These are phyloP conservation scores for Halichoeres trimaculatus DNA, from an alignment of 2,113 vertebrate species.

Conservation along the genomic window DNA sequence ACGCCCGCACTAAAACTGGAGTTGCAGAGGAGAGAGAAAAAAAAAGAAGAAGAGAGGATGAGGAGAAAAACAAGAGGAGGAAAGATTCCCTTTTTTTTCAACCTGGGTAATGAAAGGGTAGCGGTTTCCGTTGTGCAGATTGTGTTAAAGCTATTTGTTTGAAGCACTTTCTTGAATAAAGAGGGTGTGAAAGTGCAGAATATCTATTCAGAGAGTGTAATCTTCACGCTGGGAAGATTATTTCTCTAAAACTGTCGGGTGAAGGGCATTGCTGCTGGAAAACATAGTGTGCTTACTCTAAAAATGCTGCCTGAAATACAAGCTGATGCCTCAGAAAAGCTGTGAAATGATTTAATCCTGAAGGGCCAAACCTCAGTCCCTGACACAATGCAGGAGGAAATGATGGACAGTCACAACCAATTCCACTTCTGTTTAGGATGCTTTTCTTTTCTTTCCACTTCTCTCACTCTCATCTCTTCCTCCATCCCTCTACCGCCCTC, in stretches of 20 bases:
- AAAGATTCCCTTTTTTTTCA: conserved; percentile 33
- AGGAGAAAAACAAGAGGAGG: conserved; percentile 37
- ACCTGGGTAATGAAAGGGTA: conserved; percentile 49
- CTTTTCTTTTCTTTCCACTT: conserved; percentile 25
- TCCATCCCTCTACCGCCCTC: conserved; percentile 15
- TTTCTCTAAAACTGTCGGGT: conserved; percentile 50
- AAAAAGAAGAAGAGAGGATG: conserved; percentile 3
- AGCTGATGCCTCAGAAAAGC: not conserved
- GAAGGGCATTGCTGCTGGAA: conserved; percentile 41
- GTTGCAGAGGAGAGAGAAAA: conserved; percentile 69
- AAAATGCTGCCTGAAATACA: not conserved
- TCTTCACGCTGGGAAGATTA: conserved; percentile 56
- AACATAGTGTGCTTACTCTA: conserved; percentile 10
- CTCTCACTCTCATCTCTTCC: conserved; percentile 33
- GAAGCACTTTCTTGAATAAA: conserved; percentile 49
- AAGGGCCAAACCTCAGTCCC: not conserved
- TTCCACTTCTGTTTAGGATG: conserved; percentile 9
- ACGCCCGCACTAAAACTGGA: conserved; percentile 92
- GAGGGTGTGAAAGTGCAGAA: conserved; percentile 22
- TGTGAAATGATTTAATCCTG: not conserved
- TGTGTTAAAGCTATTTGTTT: conserved; percentile 54
- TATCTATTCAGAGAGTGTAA: conserved; percentile 40
- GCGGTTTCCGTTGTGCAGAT: conserved; percentile 16
- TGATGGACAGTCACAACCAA: conserved; percentile 23
- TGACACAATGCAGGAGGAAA: conserved; percentile 13